Evolutionary conservation across 2,113 vertebrate species (phyloP).

Genomic region (Leucosticte australis): DNA sequence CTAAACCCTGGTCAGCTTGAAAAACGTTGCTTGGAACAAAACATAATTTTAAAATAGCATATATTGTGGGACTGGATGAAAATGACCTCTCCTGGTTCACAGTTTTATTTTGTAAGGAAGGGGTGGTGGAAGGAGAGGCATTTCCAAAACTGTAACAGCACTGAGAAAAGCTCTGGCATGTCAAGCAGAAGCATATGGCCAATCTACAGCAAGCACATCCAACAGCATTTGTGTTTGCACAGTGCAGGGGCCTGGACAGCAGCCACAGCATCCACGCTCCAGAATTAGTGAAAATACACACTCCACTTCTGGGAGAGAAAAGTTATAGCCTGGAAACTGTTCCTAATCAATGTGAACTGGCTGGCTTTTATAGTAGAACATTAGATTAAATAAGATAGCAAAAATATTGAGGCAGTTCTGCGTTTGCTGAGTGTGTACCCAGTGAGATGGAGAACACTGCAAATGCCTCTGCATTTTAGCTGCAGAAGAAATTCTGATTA

Average conservation of each 20-base stretch:
- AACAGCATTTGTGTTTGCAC: neutral
- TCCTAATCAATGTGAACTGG: constrained; percentile 44
- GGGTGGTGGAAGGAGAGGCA: neutral
- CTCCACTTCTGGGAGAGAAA: constrained; percentile 12
- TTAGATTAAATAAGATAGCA: constrained; percentile 47
- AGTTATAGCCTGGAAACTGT: constrained; percentile 39
- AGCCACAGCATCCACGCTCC: neutral
- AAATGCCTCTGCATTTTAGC: neutral
- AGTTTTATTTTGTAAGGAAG: neutral
- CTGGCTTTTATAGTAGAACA: constrained; percentile 50
- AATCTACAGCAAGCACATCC: neutral
- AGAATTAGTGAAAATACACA: neutral
- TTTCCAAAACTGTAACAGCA: neutral
- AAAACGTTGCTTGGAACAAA: neutral
- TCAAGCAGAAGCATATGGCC: neutral
- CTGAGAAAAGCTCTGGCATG: neutral
- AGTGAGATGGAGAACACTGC: neutral
- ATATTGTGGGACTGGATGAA: neutral
- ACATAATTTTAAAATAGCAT: neutral
- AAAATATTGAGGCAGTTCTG: constrained; percentile 37
- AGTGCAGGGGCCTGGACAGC: neutral
- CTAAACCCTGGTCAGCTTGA: neutral
- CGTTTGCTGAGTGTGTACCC: neutral
- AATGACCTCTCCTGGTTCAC: neutral
- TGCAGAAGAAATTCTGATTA: constrained; percentile 43